These are phyloP conservation scores for Todus mexicanus DNA, from an alignment of 2,797 vertebrate species.

Conservation along the genomic window DNA sequence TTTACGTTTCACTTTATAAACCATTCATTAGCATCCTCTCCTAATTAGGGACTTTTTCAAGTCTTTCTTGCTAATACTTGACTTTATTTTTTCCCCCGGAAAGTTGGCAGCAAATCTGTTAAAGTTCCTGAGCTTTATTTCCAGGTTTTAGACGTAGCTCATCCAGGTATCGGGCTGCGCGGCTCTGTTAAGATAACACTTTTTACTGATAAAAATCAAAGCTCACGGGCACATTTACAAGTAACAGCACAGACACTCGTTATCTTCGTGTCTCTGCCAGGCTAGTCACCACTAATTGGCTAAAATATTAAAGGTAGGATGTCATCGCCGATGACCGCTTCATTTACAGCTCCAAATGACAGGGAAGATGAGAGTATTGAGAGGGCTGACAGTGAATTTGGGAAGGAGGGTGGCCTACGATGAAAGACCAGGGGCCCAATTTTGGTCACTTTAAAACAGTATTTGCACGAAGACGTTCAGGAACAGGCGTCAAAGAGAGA, in stretches of 20 bases:
- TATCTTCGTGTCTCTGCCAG: neutral
- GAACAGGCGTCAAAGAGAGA: neutral
- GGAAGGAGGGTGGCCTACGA: neutral
- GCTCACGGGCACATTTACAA: neutral
- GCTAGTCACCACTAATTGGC: neutral
- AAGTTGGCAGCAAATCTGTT: neutral
- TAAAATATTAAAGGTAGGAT: neutral
- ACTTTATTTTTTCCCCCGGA: accelerated
- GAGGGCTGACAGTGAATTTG: neutral
- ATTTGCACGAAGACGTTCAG: neutral
- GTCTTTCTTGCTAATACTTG: neutral
- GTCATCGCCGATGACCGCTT: neutral
- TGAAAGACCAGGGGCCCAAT: neutral
- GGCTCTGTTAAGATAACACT: neutral
- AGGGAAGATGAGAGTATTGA: neutral
- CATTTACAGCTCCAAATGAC: neutral
- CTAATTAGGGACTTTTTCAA: neutral
- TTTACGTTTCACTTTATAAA: neutral
- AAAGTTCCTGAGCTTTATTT: neutral
- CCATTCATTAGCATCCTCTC: neutral
- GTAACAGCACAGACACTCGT: neutral
- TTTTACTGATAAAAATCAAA: neutral
- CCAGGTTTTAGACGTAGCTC: neutral
- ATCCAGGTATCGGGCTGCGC: neutral
- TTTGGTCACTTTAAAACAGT: neutral